Conservation (phyloP, 2,113 vertebrate species). For the Pangasianodon gigas region DNA sequence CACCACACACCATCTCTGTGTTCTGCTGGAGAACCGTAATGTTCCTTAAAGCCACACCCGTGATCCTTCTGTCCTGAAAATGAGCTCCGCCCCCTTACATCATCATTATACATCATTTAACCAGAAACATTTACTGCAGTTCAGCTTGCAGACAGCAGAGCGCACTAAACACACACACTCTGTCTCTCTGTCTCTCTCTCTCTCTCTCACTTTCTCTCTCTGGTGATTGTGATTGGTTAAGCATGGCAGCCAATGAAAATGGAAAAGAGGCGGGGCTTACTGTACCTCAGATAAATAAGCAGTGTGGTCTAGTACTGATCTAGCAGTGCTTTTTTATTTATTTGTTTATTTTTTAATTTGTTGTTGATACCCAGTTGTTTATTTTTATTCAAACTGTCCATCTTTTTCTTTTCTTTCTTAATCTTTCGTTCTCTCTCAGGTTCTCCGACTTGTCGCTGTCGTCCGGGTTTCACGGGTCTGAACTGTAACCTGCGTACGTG, state of each 20-base stretch:
- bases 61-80: not conserved
- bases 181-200: not conserved
- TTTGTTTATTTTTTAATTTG: not conserved
- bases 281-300: not conserved
- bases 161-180: not conserved
- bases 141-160: not conserved
- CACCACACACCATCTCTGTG: not conserved
- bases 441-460: slow-evolving; percentile 91
- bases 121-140: not conserved
- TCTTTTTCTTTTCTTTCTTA: not conserved
- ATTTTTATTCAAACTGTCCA: not conserved
- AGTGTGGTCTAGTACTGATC: not conserved
- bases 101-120: not conserved
- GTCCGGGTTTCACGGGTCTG: slow-evolving; percentile 88
- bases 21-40: not conserved
- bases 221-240: not conserved
- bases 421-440: slow-evolving; percentile 69
- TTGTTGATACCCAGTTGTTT: not conserved
- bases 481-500: slow-evolving; percentile 88
- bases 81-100: not conserved
- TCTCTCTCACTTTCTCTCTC: not conserved
- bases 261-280: not conserved
- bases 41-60: not conserved
- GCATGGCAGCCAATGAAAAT: not conserved
- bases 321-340: not conserved